Evolutionary conservation across 2,888 invertebrate species (phyloP).

Genomic region (Salticus scenicus): DNA sequence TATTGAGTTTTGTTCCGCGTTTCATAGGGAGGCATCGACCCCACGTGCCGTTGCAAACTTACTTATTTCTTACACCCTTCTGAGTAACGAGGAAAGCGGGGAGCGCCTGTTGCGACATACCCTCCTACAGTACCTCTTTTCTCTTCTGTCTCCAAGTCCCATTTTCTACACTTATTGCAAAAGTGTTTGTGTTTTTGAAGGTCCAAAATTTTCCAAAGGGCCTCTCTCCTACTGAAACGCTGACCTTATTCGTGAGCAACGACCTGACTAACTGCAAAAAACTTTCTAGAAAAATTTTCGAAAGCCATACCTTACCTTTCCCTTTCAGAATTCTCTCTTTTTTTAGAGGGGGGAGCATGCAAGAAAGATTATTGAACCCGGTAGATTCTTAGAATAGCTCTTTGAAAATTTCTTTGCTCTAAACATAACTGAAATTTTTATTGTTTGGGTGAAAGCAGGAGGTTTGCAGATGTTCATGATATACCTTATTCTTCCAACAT

Average conservation of each 20-base stretch:
- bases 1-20: background rate
- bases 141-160: too few species aligned
- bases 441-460: too few species aligned
- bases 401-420: too few species aligned
- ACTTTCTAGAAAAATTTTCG: conserved; percentile 23
- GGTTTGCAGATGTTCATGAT: too few species aligned
- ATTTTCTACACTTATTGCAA: background rate
- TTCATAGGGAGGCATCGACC: background rate
- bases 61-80: background rate
- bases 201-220: conserved; percentile 1
- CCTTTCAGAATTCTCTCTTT: background rate
- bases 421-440: too few species aligned
- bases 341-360: background rate
- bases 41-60: background rate
- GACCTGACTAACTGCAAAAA: conserved; percentile 2
- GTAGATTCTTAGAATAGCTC: background rate
- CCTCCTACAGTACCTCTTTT: background rate
- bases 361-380: background rate
- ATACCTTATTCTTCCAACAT: too few species aligned
- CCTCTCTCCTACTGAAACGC: conserved; percentile 8
- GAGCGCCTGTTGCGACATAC: background rate
- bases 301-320: background rate
- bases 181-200: conserved; percentile 14
- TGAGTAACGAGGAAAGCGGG: background rate
- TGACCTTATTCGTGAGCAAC: conserved; percentile 39